A percentile compares a stretch with the other conserved stretches of the same genome.
Conservation (phyloP, 2,113 vertebrate genomes). For the Spizaetus ornatus region DNA sequence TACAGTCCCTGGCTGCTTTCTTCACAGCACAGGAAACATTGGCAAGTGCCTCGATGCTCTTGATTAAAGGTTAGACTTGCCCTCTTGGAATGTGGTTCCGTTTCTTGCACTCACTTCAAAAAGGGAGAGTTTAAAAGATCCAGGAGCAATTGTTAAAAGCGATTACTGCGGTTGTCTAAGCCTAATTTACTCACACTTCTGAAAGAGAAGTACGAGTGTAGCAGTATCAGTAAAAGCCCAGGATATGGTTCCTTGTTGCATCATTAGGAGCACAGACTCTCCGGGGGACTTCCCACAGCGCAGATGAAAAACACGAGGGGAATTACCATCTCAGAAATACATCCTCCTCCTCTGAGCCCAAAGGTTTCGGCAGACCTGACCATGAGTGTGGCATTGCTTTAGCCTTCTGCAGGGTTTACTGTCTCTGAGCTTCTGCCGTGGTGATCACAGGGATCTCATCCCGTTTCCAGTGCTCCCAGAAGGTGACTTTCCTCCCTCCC, state of each 20-base stretch:
- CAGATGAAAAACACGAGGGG: neutral
- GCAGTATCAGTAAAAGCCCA: neutral
- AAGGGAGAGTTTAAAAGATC: neutral
- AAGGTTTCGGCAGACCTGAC: neutral
- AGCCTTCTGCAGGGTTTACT: neutral
- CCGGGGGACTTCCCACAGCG: neutral
- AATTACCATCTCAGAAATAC: neutral
- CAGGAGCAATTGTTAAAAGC: neutral
- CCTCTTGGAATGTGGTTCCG: accelerated
- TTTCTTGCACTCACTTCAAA: neutral
- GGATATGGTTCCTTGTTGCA: neutral
- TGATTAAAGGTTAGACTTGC: neutral
- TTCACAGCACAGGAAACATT: neutral
- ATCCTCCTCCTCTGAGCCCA: neutral
- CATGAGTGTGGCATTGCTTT: neutral
- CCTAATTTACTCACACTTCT: neutral
- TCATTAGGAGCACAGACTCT: neutral
- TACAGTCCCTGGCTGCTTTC: neutral
- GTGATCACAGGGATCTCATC: neutral
- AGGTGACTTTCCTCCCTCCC: neutral
- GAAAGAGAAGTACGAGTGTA: neutral
- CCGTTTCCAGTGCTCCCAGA: neutral
- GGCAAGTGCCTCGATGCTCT: neutral
- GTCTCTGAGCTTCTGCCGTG: neutral
- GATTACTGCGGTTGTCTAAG: neutral